Base-by-base conservation (phyloP, 2,797 vertebrate genomes). In the Coregonus suidteri region DNA sequence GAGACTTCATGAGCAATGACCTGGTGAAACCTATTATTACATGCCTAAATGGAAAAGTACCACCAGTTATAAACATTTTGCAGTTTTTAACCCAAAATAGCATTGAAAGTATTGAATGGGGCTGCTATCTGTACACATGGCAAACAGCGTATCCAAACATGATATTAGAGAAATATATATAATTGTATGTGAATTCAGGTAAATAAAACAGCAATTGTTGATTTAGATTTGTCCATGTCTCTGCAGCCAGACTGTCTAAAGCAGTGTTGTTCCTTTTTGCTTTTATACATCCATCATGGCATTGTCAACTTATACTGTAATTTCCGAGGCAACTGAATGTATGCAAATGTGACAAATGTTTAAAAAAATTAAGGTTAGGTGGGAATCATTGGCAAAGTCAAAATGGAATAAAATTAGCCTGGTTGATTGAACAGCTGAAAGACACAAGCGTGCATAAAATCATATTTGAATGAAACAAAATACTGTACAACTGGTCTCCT, bases 381-480 rank as follows among this genome's bases (percentile, higher is more conserved):
- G 52, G n/a, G 52, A 53, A 31, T 72, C 71, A 72, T 72, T 52
- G 52, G 71, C 51, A 53, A 52, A 64, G 37, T 35, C 73, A 74
- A 47, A 69, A 67, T 64, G 66, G 41, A 78, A 56, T 41, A 35
- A 71, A 56, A 79, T 69, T 70, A 56, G 25, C 15, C 11, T 65
- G 47, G 75, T 51, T 75, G 79, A 71, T 72, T 34, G 73, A 62
- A 47, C 72, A 70, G 73, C 74, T 75, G 75, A 79, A 75, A 80
- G 71, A 74, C 70, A 59, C 59, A 78, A 76, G 70, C 54, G 69
- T 64, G 66, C 70, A 68, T 71, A 56, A 51, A 72, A 73, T 37
- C 18, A 3, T 56, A 37, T 41, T 70, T 73, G 20, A 70, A 69
- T 74, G 6, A 77, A 67, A 37, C 53, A 25, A 41, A 73, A 14